Conservation (phyloP, 2,113 vertebrate genomes). For the Silurus meridionalis region DNA sequence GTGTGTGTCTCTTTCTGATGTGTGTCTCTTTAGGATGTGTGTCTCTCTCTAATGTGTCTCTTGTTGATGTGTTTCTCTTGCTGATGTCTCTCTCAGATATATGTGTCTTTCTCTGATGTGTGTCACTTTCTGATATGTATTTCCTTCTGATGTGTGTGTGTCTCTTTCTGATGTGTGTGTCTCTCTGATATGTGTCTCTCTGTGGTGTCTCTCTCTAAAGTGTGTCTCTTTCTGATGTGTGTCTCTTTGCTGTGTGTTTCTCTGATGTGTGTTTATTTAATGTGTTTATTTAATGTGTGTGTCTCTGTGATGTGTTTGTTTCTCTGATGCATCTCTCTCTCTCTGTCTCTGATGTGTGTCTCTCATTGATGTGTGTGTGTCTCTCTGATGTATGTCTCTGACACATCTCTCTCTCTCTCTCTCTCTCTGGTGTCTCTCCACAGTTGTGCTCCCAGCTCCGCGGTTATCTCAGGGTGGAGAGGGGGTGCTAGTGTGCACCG, state of each 20-base stretch:
- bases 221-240: neutral
- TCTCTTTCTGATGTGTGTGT: neutral
- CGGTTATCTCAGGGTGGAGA: constrained; percentile 55
- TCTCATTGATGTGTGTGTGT: neutral
- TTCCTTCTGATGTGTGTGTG: neutral
- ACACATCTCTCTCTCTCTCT: too few species aligned
- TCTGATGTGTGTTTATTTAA: neutral
- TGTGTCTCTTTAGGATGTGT: neutral
- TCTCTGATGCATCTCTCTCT: neutral
- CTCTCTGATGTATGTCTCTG: neutral
- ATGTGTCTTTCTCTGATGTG: neutral
- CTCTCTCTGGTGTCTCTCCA: neutral
- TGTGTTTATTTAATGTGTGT: neutral
- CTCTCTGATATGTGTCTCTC: neutral
- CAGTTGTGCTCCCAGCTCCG: constrained; percentile 66
- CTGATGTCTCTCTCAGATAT: neutral
- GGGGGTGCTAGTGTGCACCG: constrained; percentile 64
- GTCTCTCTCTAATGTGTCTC: neutral
- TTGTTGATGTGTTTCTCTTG: neutral
- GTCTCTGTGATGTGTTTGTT: neutral
- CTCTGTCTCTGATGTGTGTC: neutral
- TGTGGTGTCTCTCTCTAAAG: neutral
- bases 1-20: neutral
- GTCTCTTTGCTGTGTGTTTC: neutral
- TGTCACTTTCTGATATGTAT: neutral